Evolutionary conservation across 2,888 invertebrate genomes (phyloP), one percentile per base, ranked within the genome.

Genomic region (Drosophila hamatofila): DNA sequence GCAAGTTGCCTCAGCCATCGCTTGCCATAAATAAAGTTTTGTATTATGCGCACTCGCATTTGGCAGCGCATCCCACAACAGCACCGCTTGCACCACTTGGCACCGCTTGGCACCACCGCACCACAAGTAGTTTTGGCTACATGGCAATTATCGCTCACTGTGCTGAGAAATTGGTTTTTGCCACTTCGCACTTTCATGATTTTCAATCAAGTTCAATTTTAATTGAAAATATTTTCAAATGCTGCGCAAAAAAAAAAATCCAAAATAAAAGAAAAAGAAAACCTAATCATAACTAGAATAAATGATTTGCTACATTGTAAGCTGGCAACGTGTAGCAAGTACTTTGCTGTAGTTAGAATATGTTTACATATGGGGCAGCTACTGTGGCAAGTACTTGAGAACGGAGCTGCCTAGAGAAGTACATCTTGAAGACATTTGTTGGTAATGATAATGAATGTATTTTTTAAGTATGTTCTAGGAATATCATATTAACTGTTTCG

Each of bases 41-140:
- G 88, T 78, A 90, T 89, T 89, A 82, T 83, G 88, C 83, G 78
- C 85, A 87, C 77, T 78, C 75, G 80, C 86, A 84, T 80, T 78
- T 87, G 90, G 88, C 83, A 87, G 88, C 73, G 88, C 83, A 83
- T 90, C 87, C 89, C 89, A 90, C 89, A 89, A 86, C 85, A 86
- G 74, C 64, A 52, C 14, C 66, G 52, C 41, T 14, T 14, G 25
- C 52, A 35, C 39, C 55, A 44, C 41, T 21, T 11, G 25, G 14
- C 56, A 35, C 39, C 55, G 18, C 37, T 27, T 30, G 25, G 21
- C 44, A 35, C 25, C 65, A 18, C 30, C 1, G 18, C 44, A 42
- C 27, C 57, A 44, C 54, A 68, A 52, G 72, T 54, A 68, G 70
- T 69, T 74, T 67, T 46, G 58, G 70, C 70, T 37, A 49, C 54